Evolutionary conservation across 2,888 invertebrate species (phyloP).

Genomic region (Lepidonotus clava): DNA sequence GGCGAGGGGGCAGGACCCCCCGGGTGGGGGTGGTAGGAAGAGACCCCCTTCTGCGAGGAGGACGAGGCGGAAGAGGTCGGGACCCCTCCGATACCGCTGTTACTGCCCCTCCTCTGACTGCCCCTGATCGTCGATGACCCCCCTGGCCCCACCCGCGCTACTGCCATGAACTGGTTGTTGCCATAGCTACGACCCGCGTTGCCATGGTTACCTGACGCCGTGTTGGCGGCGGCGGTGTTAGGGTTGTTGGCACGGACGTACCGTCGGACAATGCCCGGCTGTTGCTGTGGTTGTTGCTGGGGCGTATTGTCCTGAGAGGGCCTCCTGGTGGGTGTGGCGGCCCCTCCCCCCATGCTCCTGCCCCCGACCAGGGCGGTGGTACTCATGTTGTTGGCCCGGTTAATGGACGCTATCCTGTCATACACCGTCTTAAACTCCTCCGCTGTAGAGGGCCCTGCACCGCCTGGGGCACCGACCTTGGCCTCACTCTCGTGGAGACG

Average conservation of each 20-base stretch:
- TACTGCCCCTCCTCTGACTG: not conserved
- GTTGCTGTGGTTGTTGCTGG: not conserved
- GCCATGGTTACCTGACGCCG: constrained; percentile 30
- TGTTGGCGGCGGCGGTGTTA: no score
- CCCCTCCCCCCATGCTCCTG: not conserved
- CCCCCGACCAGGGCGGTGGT: not conserved
- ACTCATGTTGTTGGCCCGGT: not conserved
- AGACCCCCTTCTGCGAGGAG: not conserved
- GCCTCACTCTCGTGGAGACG: no score
- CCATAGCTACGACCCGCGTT: constrained; percentile 43
- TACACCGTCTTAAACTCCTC: constrained; percentile 15
- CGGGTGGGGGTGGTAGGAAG: not conserved
- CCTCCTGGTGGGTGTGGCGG: not conserved
- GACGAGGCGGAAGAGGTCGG: not conserved
- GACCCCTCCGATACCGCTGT: not conserved
- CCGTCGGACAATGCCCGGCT: not conserved
- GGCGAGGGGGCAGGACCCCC: not conserved
- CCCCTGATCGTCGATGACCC: not conserved
- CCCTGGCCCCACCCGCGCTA: constrained; percentile 1
- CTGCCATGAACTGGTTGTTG: constrained; percentile 21
- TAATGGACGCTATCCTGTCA: constrained; percentile 33
- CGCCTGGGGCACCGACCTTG: no score
- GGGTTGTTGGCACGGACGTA: constrained; percentile 2
- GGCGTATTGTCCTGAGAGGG: not conserved
- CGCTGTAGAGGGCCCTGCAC: not conserved